Evolutionary conservation across 2,888 invertebrate genomes (phyloP).

Genomic region (Drosophila peninsularis): DNA sequence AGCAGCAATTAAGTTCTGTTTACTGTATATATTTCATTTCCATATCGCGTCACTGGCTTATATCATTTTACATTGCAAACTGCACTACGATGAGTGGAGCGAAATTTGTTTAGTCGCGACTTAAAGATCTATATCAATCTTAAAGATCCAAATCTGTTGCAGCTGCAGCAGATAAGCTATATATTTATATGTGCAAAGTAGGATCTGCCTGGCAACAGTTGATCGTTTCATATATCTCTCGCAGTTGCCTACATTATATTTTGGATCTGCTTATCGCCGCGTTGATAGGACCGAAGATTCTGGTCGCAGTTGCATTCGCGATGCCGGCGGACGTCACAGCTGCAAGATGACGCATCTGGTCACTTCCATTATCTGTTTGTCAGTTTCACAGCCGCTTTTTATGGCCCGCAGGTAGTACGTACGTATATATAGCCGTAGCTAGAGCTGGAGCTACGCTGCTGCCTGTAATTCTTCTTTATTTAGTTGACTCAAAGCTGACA

Average conservation of each 20-base stretch:
- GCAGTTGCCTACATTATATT: neutral
- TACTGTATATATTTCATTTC: neutral
- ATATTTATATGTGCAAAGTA: no score
- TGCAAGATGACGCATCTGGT: slow-evolving; percentile 10
- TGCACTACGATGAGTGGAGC: no score
- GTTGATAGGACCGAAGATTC: slow-evolving; percentile 12
- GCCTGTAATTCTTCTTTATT: slow-evolving; percentile 1
- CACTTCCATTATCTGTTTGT: slow-evolving; percentile 6
- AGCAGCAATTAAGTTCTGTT: neutral
- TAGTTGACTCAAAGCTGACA: slow-evolving; percentile 7
- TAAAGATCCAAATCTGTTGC: no score
- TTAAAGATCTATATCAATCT: slow-evolving; percentile 2
- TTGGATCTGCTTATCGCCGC: slow-evolving; percentile 7
- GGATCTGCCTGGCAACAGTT: slow-evolving; percentile 11
- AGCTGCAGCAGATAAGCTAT: slow-evolving; percentile 31
- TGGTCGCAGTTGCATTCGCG: slow-evolving; percentile 2
- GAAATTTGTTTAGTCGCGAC: neutral
- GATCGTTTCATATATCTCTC: neutral
- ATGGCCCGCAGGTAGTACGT: neutral
- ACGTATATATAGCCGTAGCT: neutral
- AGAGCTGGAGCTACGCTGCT: neutral
- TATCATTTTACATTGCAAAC: no score
- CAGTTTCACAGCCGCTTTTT: neutral
- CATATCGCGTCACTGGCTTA: neutral
- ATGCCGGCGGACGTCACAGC: neutral